Evolutionary conservation across 2,113 vertebrate species (phyloP).

Genomic region (Thomomys bottae): DNA sequence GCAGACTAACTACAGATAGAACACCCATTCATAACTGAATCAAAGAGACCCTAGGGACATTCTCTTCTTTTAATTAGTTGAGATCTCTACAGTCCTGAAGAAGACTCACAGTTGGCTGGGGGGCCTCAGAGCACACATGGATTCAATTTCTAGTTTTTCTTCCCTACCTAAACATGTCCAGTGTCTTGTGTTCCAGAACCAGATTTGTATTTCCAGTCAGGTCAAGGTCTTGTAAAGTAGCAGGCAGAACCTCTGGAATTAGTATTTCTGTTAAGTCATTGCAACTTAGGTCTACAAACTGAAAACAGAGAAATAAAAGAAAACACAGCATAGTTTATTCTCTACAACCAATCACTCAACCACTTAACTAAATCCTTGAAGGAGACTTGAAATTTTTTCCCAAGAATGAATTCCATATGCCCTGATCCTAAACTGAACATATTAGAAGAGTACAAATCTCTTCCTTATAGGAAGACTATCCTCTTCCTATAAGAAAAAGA

Average conservation of each 20-base stretch:
- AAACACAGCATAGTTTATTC: slow-evolving; percentile 52
- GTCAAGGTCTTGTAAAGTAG: slow-evolving; percentile 94
- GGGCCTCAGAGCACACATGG: background rate
- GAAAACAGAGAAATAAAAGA: slow-evolving; percentile 60
- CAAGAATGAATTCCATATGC: background rate
- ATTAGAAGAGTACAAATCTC: background rate
- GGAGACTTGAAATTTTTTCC: slow-evolving; percentile 32
- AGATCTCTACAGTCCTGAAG: background rate
- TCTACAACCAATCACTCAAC: slow-evolving; percentile 28
- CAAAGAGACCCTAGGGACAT: no score
- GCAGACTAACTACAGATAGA: background rate
- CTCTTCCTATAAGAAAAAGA: background rate
- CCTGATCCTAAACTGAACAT: background rate
- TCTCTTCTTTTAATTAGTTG: background rate
- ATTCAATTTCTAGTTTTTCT: slow-evolving; percentile 25
- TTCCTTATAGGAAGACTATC: background rate
- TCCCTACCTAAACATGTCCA: slow-evolving; percentile 95
- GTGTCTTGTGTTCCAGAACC: slow-evolving; percentile 94
- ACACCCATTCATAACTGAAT: no score
- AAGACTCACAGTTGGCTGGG: background rate
- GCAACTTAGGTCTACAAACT: slow-evolving; percentile 97
- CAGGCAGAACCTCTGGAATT: slow-evolving; percentile 92
- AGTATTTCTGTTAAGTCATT: slow-evolving; percentile 96
- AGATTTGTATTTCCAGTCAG: slow-evolving; percentile 95
- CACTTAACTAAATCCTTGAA: background rate